phyloP scores from a whole-genome alignment of 2,113 vertebrate genomes.

The Pelvicachromis taeniatus region DNA sequence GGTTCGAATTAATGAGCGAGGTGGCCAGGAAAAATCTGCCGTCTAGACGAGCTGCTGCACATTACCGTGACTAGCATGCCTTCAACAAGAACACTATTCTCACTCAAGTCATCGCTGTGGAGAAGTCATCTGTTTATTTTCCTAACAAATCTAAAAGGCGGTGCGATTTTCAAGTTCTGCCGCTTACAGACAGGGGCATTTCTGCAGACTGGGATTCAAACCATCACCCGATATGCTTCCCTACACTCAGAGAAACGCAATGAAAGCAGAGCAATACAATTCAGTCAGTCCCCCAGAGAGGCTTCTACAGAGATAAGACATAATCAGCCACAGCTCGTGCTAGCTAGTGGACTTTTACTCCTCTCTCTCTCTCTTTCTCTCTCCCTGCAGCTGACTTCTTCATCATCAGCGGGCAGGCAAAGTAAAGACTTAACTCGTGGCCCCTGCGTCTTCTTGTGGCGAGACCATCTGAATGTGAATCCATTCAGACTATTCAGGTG shows the following conservation, averaged over 20 bases:
- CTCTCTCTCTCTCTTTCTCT: background rate
- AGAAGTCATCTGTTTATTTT: background rate
- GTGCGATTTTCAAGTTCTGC: background rate
- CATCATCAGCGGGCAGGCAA: background rate
- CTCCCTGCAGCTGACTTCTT: background rate
- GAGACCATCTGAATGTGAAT: constrained; percentile 18
- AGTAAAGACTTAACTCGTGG: background rate
- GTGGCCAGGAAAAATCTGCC: constrained; percentile 23
- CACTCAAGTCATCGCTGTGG: background rate
- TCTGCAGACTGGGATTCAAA: background rate
- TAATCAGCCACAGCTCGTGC: background rate
- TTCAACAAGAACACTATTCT: background rate
- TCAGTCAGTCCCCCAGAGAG: background rate
- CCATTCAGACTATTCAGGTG: background rate
- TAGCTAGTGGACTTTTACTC: background rate
- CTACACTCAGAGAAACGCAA: background rate
- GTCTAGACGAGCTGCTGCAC: constrained; percentile 20
- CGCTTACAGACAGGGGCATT: background rate
- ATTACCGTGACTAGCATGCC: background rate
- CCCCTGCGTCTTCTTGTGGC: background rate
- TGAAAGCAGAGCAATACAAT: background rate
- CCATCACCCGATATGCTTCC: background rate
- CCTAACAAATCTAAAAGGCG: background rate
- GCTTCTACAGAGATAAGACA: background rate
- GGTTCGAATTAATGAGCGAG: constrained; percentile 28